These are phyloP conservation scores for Hyla sarda DNA, from an alignment of 2,113 vertebrate genomes.

Conservation along the genomic window DNA sequence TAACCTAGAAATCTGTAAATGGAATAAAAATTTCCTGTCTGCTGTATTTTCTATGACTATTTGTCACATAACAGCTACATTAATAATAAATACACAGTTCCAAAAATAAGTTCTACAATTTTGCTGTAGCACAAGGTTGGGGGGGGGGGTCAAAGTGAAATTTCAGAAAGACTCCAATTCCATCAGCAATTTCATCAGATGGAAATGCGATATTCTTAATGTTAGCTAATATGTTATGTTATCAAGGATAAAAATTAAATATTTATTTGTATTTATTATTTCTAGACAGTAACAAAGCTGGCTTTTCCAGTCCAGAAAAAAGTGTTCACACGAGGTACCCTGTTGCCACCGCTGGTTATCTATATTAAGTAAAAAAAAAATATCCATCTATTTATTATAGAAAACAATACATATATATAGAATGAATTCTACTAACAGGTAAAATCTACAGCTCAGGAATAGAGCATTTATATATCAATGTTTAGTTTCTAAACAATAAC, in stretches of 20 bases:
- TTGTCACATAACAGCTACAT: background rate
- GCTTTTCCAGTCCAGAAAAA: background rate
- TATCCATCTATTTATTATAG: too few relatives aligned
- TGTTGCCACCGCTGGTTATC: too few relatives aligned
- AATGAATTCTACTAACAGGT: too few relatives aligned
- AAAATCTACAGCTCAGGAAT: too few relatives aligned
- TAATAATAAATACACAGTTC: conserved; percentile 21
- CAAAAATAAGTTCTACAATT: conserved; percentile 5
- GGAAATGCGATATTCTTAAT: background rate
- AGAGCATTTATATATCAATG: too few relatives aligned
- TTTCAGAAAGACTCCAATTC: background rate
- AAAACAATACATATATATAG: too few relatives aligned
- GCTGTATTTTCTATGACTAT: background rate
- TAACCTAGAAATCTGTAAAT: background rate
- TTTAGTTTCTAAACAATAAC: too few relatives aligned
- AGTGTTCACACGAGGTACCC: background rate
- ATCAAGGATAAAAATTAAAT: background rate
- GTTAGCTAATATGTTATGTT: background rate
- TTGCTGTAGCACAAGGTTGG: background rate
- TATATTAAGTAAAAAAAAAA: too few relatives aligned
- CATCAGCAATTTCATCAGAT: conserved; percentile 1
- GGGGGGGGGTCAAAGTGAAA: background rate
- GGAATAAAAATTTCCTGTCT: background rate
- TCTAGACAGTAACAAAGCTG: background rate
- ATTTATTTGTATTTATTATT: background rate